phyloP scores from a whole-genome alignment of 2,797 vertebrate genomes.

The Gambusia yucatana region DNA sequence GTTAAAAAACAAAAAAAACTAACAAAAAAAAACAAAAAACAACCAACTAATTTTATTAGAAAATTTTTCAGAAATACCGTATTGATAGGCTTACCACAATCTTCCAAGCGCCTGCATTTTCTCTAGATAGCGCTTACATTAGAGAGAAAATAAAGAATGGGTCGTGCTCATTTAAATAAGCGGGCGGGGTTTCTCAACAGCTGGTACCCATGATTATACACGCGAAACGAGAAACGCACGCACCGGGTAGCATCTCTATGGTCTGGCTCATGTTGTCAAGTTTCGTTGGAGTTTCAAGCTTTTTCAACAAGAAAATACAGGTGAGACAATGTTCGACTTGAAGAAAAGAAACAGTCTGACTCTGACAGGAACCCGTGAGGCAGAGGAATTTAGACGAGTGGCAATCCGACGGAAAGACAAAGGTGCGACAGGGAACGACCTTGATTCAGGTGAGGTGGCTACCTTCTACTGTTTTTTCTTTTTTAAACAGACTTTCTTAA shows the following conservation, averaged over 20 bases:
- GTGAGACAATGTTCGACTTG: slow-evolving; percentile 69
- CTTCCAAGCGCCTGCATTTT: too few relatives aligned
- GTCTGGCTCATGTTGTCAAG: rapidly evolving
- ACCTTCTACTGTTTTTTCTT: neutral
- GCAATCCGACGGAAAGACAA: slow-evolving; percentile 66
- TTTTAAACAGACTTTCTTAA: neutral
- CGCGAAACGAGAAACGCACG: neutral
- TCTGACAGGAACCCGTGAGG: slow-evolving; percentile 40
- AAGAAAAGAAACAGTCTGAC: slow-evolving; percentile 67
- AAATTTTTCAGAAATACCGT: neutral
- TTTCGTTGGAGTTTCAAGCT: neutral
- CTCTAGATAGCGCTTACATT: neutral
- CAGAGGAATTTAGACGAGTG: slow-evolving; percentile 71
- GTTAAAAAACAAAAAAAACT: neutral
- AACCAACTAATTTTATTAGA: neutral
- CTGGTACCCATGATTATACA: slow-evolving; percentile 8
- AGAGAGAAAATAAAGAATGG: too few relatives aligned
- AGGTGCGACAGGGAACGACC: slow-evolving; percentile 22
- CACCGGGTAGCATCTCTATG: neutral
- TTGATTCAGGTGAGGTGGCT: slow-evolving; percentile 36
- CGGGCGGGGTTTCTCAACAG: slow-evolving; percentile 20
- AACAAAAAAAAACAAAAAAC: neutral
- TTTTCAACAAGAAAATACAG: neutral
- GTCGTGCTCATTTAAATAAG: neutral
- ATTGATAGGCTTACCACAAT: neutral